These are phyloP conservation scores for Gallinago jamesoni DNA, from an alignment of 2,113 vertebrate species.

Conservation along the genomic window DNA sequence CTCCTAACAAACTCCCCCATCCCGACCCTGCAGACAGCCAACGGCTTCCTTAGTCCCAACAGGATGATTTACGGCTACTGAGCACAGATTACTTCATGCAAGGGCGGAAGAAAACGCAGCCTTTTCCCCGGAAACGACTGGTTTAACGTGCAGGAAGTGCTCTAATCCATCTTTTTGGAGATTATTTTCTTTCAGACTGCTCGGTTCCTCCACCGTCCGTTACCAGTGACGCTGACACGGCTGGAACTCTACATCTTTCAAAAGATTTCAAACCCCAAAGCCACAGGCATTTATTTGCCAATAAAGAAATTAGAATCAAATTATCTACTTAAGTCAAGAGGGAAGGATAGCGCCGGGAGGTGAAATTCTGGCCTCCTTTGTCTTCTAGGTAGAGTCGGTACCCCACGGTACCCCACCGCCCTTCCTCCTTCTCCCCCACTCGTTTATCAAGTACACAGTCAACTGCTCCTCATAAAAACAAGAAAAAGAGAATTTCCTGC, in stretches of 20 bases:
- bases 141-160: not conserved
- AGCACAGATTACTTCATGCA: not conserved
- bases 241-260: not conserved
- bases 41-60: not conserved
- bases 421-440: not conserved
- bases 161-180: not conserved
- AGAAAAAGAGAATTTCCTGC: not conserved
- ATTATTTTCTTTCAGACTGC: not conserved
- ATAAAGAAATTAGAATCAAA: not conserved
- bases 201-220: not conserved
- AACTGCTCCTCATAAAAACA: not conserved
- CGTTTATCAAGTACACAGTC: not conserved
- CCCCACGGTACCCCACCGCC: accelerated
- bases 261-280: not conserved
- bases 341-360: not conserved
- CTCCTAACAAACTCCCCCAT: not conserved
- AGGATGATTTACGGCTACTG: not conserved
- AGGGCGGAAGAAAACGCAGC: not conserved
- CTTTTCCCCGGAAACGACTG: not conserved
- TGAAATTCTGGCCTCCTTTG: not conserved
- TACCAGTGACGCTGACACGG: not conserved
- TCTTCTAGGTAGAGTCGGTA: not conserved
- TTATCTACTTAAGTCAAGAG: not conserved
- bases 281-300: not conserved
- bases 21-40: not conserved